phyloP scores from a whole-genome alignment of 2,888 invertebrate genomes.

The Drosophila melanocephala region DNA sequence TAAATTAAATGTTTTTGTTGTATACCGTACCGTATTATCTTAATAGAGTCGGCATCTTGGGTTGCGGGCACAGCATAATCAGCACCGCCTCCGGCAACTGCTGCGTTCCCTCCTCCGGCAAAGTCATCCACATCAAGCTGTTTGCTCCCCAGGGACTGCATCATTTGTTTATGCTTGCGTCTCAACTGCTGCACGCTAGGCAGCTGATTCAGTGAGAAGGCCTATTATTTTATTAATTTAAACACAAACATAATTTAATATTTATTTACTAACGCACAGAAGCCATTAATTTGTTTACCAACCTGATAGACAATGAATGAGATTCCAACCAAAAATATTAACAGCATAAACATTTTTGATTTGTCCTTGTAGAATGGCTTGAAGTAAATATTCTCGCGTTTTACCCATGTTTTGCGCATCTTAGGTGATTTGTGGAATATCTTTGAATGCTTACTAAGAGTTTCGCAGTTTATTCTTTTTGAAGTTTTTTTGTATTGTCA shows the following conservation, averaged over 20 bases:
- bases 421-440: background rate
- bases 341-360: conserved; percentile 84
- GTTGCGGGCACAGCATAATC: conserved; percentile 27
- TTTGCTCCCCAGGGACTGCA: conserved; percentile 68
- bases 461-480: conserved; percentile 17
- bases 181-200: conserved; percentile 80
- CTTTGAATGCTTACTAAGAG: conserved; percentile 12
- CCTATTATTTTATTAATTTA: conserved; percentile 71
- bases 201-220: conserved; percentile 85
- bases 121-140: conserved; percentile 68
- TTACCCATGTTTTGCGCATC: conserved; percentile 85
- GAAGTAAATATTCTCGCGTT: conserved; percentile 85
- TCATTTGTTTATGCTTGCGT: conserved; percentile 69
- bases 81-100: conserved; percentile 10
- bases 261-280: conserved; percentile 11
- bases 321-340: conserved; percentile 84
- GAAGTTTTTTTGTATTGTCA: conserved; percentile 57
- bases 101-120: conserved; percentile 40
- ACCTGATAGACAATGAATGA: conserved; percentile 73
- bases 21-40: conserved; percentile 78
- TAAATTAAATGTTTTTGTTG: background rate
- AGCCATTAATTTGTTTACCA: conserved; percentile 5
- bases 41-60: conserved; percentile 66
- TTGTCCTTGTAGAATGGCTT: conserved; percentile 85
- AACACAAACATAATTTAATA: background rate